Percentiles rank a stretch among this genome's conserved stretches.
These are phyloP conservation scores for Ptilonorhynchus violaceus DNA, from an alignment of 2,113 vertebrate species.

Conservation along the genomic window DNA sequence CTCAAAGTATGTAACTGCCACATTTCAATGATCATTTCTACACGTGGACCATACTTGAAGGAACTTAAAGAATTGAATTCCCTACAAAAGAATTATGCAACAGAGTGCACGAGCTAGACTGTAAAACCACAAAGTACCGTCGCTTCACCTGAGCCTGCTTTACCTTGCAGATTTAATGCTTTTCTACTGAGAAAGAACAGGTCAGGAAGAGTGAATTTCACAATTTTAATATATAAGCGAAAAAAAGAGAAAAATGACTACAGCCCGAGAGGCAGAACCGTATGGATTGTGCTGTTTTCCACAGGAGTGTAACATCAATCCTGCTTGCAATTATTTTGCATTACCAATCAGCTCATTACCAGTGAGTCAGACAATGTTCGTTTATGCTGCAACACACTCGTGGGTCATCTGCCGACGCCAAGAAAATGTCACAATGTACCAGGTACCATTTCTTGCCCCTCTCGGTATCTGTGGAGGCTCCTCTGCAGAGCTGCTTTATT, in stretches of 20 bases:
- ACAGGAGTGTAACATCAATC: background rate
- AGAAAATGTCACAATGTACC: background rate
- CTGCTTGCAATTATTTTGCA: slow-evolving; percentile 54
- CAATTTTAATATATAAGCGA: background rate
- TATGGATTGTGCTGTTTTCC: slow-evolving; percentile 38
- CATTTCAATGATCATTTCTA: background rate
- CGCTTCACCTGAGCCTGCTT: background rate
- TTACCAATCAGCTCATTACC: slow-evolving; percentile 65
- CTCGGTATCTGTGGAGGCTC: background rate
- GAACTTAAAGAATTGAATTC: background rate
- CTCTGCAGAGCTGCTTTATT: background rate
- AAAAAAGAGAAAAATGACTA: background rate
- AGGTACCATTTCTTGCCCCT: background rate
- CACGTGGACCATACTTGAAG: background rate
- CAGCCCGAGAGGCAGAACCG: background rate
- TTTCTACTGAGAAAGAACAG: background rate
- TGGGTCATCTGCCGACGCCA: slow-evolving; percentile 44
- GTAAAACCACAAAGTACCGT: background rate
- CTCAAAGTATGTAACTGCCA: background rate
- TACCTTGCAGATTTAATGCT: background rate
- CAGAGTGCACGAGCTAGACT: background rate
- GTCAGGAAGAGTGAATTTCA: background rate
- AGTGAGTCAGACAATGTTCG: slow-evolving; percentile 40
- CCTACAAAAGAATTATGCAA: background rate
- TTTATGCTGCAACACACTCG: background rate